These are phyloP conservation scores for Drosophila neonasuta DNA, from an alignment of 2,888 invertebrate genomes.

Conservation along the genomic window DNA sequence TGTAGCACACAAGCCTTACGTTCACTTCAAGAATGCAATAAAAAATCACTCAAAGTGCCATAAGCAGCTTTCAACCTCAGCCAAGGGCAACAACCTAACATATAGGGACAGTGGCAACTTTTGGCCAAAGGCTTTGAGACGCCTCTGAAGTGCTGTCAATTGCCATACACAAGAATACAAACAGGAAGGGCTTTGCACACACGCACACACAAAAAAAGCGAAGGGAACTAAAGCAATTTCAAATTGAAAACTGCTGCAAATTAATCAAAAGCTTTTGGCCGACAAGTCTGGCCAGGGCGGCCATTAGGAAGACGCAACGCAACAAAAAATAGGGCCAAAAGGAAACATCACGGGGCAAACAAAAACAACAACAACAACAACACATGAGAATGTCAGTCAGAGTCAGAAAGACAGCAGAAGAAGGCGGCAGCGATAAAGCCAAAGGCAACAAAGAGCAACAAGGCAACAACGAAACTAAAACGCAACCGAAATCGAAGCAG, in stretches of 20 bases:
- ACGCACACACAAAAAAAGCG: slow-evolving; percentile 26
- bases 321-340: slow-evolving; percentile 37
- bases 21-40: slow-evolving; percentile 46
- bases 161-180: slow-evolving; percentile 21
- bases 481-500: slow-evolving; percentile 23
- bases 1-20: background rate
- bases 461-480: slow-evolving; percentile 37
- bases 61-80: slow-evolving; percentile 50
- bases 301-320: slow-evolving; percentile 24
- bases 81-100: slow-evolving; percentile 7
- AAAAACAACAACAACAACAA: slow-evolving; percentile 18
- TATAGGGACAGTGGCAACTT: slow-evolving; percentile 16
- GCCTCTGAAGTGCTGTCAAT: slow-evolving; percentile 47
- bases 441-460: slow-evolving; percentile 40
- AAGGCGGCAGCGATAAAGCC: slow-evolving; percentile 54
- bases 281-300: slow-evolving; percentile 31
- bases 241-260: slow-evolving; percentile 75
- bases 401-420: slow-evolving; percentile 54
- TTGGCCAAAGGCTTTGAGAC: slow-evolving; percentile 29
- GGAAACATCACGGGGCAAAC: slow-evolving; percentile 37
- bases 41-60: slow-evolving; percentile 48
- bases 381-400: slow-evolving; percentile 64
- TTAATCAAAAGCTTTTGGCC: slow-evolving; percentile 70
- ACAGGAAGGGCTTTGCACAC: background rate
- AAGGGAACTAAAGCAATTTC: slow-evolving; percentile 65